Base-by-base conservation (phyloP, 1,140 invertebrate genomes). In the Ooceraea biroi region DNA sequence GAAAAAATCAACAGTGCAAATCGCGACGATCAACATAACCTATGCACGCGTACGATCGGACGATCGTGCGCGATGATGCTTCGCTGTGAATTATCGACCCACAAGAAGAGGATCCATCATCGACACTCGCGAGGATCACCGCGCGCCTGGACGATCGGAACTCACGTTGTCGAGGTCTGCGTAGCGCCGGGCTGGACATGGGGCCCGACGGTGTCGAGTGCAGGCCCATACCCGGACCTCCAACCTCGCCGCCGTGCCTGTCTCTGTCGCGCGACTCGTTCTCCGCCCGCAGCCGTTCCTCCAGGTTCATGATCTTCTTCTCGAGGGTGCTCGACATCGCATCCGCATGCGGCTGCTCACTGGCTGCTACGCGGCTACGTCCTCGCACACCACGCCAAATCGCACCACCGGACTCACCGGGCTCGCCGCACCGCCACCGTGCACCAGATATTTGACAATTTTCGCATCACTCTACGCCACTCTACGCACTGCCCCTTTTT, bases 251-350 rank as follows among this genome's bases (percentile, higher is more conserved):
- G 74, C 74, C 89, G 46, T 92, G 93, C 77, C 92, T 91, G 78
- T 95, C 95, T 87, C 95, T 92, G 66, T 95, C 94, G 69, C 93
- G 92, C 36, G 96, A 95, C 91, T 96, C 96, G 92, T 96, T 96
- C 94, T 97, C 96, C 48, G 95, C 95, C 89, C 95, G 95, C 63
- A 97, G 93, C 71, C 96, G 94, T 83, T 95, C 95, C 93, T 97
- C 95, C 86, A 97, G 92, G 85, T 96, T 96, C 87, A 96, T 94
- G 89, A 97, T 95, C 94, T 96, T 96, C 85, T 94, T 95, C 90
- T 95, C 95, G 90, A 96, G 93, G 85, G 95, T 93, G 78, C 94
- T 95, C 85, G 94, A 94, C 94, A 94, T 94, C 72, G 71, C 44
- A 60, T 19, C 44, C 68, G 60, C 73, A 44, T 55, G 52, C 85